Conservation (phyloP, 2,113 vertebrate species). For the Meleagris gallopavo region DNA sequence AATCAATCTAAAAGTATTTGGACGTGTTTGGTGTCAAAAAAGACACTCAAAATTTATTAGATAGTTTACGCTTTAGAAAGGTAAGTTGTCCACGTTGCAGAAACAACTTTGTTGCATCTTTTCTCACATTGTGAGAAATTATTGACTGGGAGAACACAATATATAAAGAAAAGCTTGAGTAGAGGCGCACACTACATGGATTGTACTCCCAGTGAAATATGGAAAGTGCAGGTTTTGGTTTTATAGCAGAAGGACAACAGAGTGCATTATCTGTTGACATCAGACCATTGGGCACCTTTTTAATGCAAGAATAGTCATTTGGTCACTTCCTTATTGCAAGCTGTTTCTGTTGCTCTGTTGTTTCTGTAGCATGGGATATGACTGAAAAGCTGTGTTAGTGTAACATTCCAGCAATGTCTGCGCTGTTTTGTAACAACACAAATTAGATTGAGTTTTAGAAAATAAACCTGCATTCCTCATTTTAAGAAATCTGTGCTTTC, state of each 20-base stretch:
- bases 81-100: neutral
- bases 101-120: neutral
- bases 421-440: neutral
- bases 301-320: neutral
- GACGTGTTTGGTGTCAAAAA: rapidly evolving
- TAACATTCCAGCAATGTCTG: neutral
- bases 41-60: neutral
- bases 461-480: neutral
- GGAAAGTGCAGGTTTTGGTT: neutral
- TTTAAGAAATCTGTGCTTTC: neutral
- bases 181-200: neutral
- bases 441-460: neutral
- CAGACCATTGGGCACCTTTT: neutral
- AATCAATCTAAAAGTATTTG: neutral
- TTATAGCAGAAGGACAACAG: neutral
- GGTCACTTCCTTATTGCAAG: neutral
- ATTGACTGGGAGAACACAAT: neutral
- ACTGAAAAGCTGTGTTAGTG: neutral
- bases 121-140: neutral
- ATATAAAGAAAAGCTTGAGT: neutral
- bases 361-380: neutral
- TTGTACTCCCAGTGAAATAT: neutral
- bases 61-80: neutral
- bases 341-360: neutral
- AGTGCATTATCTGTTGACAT: neutral